A percentile compares a stretch with the other conserved stretches of the same genome.
Conservation (phyloP, 2,113 vertebrate species). For the Pelecanoides urinatrix region DNA sequence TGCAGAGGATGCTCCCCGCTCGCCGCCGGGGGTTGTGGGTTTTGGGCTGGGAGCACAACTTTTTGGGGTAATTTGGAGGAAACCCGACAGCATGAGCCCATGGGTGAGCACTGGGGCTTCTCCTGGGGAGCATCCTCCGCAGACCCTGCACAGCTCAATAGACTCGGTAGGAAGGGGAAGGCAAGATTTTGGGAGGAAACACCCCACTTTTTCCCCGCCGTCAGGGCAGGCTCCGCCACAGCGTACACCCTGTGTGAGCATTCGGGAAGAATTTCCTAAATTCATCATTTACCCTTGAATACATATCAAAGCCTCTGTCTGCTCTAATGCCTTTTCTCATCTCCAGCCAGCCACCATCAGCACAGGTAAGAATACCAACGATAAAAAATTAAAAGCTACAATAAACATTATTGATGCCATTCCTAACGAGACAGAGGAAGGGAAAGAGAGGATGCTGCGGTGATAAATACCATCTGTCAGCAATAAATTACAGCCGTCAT, state of each 20-base stretch:
- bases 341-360: conserved; percentile 9
- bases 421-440: conserved; percentile 50
- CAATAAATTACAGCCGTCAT: conserved; percentile 64
- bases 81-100: accelerated
- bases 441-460: neutral
- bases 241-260: accelerated
- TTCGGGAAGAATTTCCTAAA: neutral
- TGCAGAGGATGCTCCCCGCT: neutral
- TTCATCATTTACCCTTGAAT: neutral
- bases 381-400: conserved; percentile 71
- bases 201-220: accelerated
- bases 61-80: neutral
- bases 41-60: neutral
- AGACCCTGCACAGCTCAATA: neutral
- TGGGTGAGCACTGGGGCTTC: neutral
- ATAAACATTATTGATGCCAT: conserved; percentile 71
- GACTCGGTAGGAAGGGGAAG: neutral
- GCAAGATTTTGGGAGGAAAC: neutral
- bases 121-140: neutral
- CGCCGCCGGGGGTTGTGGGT: accelerated
- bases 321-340: conserved; percentile 8
- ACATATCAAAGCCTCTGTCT: neutral
- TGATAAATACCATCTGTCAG: conserved; percentile 49
- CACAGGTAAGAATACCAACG: conserved; percentile 49
- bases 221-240: neutral